Evolutionary conservation across 2,113 vertebrate genomes (phyloP).

Genomic region (Sus scrofa): T2T-Sscrofa CM000813.6:146839001-146839500

Average conservation of each 20-base stretch:
- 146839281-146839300: background rate
- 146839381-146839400: background rate
- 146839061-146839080: background rate
- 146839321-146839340: background rate
- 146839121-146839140: background rate
- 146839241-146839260: background rate
- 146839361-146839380: background rate
- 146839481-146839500: background rate
- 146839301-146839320: background rate
- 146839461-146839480: background rate
- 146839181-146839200: background rate
- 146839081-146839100: background rate
- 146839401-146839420: background rate
- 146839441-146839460: background rate
- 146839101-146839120: constrained; percentile 19
- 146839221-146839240: background rate
- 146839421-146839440: background rate
- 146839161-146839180: background rate
- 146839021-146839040: constrained; percentile 16
- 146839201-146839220: background rate
- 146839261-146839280: background rate
- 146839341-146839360: constrained; percentile 16
- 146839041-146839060: constrained; percentile 7
- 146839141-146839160: background rate
- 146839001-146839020: constrained; percentile 49